Evolutionary conservation across 2,888 invertebrate genomes (phyloP).

Genomic region (Cataglyphis rosenhaueri): DNA sequence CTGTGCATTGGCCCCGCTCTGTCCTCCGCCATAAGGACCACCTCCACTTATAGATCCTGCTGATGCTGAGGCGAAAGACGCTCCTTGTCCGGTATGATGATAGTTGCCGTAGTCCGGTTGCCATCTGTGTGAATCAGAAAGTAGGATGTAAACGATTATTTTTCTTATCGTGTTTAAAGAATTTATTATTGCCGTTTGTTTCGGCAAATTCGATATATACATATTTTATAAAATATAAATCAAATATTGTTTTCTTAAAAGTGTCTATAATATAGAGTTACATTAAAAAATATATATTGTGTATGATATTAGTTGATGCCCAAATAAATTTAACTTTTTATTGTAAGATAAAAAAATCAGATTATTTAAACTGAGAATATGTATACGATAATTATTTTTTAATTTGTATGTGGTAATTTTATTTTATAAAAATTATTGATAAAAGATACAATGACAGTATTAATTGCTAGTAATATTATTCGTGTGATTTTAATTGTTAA

Average conservation of each 20-base stretch:
- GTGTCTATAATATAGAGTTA: neutral
- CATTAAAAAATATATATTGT: neutral
- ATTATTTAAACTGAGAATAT: neutral
- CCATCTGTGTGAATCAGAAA: conserved; percentile 48
- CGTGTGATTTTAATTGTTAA: neutral
- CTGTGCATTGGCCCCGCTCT: conserved; percentile 77
- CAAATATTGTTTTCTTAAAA: neutral
- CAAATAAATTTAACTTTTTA: neutral
- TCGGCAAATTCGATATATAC: neutral
- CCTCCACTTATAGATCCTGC: conserved; percentile 71
- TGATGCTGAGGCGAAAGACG: conserved; percentile 76
- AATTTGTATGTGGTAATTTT: neutral
- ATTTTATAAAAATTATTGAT: neutral
- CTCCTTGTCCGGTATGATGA: conserved; percentile 61
- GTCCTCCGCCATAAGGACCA: conserved; percentile 63
- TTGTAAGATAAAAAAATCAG: neutral
- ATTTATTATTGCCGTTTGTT: neutral
- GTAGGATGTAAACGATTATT: conserved; percentile 17
- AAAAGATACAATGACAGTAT: neutral
- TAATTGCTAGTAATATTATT: neutral
- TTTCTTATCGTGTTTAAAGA: neutral
- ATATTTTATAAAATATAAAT: neutral
- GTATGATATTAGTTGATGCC: neutral
- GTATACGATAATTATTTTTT: neutral
- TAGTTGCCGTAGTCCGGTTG: conserved; percentile 56